Conservation (phyloP, 2,113 vertebrate species). For the Scortum barcoo region DNA sequence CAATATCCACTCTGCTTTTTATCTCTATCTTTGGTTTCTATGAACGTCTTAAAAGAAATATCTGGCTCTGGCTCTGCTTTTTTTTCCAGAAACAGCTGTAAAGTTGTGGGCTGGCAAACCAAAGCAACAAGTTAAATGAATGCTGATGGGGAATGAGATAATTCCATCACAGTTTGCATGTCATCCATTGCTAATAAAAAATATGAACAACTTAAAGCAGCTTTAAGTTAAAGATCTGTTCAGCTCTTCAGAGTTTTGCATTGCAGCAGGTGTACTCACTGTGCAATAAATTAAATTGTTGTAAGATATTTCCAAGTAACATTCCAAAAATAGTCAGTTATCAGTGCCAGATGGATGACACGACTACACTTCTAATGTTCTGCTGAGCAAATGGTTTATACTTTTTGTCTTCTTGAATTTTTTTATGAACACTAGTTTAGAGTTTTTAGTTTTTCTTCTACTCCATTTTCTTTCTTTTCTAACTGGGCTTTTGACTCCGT, state of each 20-base stretch:
- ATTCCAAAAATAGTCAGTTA: constrained; percentile 18
- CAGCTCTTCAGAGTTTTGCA: neutral
- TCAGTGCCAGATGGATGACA: constrained; percentile 45
- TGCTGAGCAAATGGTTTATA: constrained; percentile 21
- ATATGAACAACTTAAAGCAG: neutral
- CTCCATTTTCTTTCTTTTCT: neutral
- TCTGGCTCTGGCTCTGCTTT: neutral
- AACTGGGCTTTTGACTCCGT: neutral
- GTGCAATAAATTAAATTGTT: neutral
- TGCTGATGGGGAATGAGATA: neutral
- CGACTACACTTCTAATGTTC: neutral
- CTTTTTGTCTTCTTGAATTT: constrained; percentile 34
- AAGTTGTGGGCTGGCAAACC: neutral
- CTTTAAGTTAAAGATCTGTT: neutral
- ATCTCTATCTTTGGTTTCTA: neutral
- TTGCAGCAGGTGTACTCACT: neutral
- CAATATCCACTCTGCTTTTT: neutral
- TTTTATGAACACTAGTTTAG: constrained; percentile 15
- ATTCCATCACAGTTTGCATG: neutral
- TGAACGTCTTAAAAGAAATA: neutral
- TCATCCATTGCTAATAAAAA: neutral
- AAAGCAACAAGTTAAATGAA: neutral
- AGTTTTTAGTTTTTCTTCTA: constrained; percentile 15
- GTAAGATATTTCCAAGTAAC: neutral
- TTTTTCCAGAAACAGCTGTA: neutral